Conservation (phyloP, 2,113 vertebrate species). For the Chaetops frenatus region DNA sequence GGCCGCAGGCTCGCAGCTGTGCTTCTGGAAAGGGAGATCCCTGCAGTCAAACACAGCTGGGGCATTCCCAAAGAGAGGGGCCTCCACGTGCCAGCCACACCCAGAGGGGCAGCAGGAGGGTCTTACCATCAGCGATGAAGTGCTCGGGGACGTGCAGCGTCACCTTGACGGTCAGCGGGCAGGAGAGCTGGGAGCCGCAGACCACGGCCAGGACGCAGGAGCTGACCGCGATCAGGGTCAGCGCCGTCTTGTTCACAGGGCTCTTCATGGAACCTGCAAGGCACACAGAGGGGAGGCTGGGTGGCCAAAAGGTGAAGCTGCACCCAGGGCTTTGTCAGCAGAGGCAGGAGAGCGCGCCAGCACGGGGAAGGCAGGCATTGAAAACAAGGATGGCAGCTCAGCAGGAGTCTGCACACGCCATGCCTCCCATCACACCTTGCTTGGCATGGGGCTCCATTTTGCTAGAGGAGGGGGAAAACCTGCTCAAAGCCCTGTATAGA, state of each 20-base stretch:
- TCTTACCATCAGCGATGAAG: constrained; percentile 97
- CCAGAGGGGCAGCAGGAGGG: fast-evolving
- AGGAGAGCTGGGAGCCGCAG: constrained; percentile 91
- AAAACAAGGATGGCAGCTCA: background rate
- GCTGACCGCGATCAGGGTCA: constrained; percentile 93
- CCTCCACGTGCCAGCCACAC: background rate
- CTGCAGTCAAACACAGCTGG: background rate
- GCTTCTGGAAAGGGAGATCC: background rate
- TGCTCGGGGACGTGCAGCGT: constrained; percentile 96
- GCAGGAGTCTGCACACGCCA: background rate
- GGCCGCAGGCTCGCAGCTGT: background rate
- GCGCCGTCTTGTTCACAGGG: constrained; percentile 90
- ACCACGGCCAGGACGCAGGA: constrained; percentile 94
- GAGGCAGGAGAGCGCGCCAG: background rate
- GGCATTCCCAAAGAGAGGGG: background rate
- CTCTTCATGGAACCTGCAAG: constrained; percentile 88
- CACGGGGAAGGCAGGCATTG: fast-evolving
- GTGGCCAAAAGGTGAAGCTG: background rate
- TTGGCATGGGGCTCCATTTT: background rate
- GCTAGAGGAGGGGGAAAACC: background rate
- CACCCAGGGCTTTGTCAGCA: background rate
- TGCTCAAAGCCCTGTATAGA: background rate
- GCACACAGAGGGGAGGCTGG: background rate
- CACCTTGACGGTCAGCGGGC: constrained; percentile 94
- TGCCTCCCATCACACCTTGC: background rate